A percentile compares a stretch with the other conserved stretches of the same genome.
phyloP scores from a whole-genome alignment of 2,888 invertebrate species.

The Acronicta alni region DNA sequence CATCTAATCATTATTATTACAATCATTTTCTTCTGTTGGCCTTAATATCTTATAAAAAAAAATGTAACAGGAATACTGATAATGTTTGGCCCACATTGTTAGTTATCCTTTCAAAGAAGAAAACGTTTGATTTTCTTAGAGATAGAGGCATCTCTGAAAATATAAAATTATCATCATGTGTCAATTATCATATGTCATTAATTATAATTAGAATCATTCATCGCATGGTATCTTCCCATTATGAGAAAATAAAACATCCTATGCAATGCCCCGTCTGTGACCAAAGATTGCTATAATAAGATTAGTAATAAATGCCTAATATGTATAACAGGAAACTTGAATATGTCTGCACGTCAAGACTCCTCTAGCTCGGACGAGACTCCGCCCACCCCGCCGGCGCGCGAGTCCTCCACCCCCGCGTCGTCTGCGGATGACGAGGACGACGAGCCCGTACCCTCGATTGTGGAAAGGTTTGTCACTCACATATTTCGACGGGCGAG shows the following conservation, averaged over 20 bases:
- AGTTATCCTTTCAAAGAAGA: too few species aligned
- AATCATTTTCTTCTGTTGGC: too few species aligned
- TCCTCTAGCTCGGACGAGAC: constrained; percentile 71
- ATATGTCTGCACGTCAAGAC: constrained; percentile 57
- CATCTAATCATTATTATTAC: too few species aligned
- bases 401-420: constrained; percentile 52
- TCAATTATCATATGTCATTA: too few species aligned
- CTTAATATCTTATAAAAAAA: too few species aligned
- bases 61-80: too few species aligned
- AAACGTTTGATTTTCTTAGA: too few species aligned
- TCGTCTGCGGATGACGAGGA: constrained; percentile 75
- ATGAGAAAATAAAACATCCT: not conserved
- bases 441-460: constrained; percentile 58
- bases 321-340: constrained; percentile 67
- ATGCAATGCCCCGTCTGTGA: not conserved
- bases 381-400: constrained; percentile 65
- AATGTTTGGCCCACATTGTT: too few species aligned
- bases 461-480: constrained; percentile 59
- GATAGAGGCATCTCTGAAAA: too few species aligned
- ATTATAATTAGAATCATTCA: too few species aligned
- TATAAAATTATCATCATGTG: too few species aligned
- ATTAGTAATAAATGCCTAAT: not conserved
- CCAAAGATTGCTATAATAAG: not conserved
- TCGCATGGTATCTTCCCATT: too few species aligned
- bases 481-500: constrained; percentile 2